Conservation (phyloP, 2,797 vertebrate genomes). For the Leucoraja ocellata region DNA sequence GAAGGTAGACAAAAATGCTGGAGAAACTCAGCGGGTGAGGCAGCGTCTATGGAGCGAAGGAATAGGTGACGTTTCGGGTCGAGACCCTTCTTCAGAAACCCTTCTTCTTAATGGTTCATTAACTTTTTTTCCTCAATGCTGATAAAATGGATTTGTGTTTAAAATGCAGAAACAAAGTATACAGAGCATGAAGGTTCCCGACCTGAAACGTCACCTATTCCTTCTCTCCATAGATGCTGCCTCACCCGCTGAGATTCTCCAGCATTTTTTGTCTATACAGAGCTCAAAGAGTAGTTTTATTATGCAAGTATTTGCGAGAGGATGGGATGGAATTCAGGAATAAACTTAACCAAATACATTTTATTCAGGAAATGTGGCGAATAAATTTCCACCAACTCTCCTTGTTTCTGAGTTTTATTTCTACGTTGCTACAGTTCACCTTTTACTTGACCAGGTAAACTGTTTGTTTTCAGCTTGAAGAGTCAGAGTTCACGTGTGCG, state of each 20-base stretch:
- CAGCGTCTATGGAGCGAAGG: too few relatives aligned
- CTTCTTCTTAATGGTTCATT: background rate
- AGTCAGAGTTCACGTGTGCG: constrained; percentile 90
- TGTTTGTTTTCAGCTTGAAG: constrained; percentile 72
- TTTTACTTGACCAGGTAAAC: background rate
- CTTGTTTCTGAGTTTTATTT: background rate
- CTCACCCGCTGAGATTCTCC: too few relatives aligned
- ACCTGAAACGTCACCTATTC: too few relatives aligned
- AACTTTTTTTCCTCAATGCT: background rate
- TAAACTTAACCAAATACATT: background rate
- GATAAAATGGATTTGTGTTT: background rate
- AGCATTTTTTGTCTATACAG: background rate
- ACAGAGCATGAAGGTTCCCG: too few relatives aligned
- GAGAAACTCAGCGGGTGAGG: too few relatives aligned
- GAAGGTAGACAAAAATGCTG: too few relatives aligned
- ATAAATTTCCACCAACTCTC: background rate
- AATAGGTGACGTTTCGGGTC: too few relatives aligned
- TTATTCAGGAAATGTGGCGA: background rate
- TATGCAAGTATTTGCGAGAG: background rate
- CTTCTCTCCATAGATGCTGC: too few relatives aligned
- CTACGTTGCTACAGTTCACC: background rate
- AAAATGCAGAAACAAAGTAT: background rate
- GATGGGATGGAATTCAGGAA: background rate
- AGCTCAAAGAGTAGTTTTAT: background rate
- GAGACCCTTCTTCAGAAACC: too few relatives aligned